A percentile compares a stretch with the other conserved stretches of the same genome.
Evolutionary conservation across 2,113 vertebrate species (phyloP).

Genomic region (Hippoglossus stenolepis): DNA sequence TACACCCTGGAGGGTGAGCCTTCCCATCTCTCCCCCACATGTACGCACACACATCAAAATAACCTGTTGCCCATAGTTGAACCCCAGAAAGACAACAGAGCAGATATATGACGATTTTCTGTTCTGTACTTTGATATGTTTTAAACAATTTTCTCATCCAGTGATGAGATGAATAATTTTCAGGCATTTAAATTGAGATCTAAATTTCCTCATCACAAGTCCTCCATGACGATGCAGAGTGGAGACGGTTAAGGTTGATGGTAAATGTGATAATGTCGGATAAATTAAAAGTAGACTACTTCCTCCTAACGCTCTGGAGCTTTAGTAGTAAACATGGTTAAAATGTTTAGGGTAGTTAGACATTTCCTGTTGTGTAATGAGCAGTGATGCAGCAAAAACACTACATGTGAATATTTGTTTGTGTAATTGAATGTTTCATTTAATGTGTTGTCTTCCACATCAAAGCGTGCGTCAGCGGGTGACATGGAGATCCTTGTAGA

Average conservation of each 20-base stretch:
- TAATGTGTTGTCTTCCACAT: slow-evolving; percentile 15
- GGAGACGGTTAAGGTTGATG: background rate
- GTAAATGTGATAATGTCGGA: too few relatives aligned
- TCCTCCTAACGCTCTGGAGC: background rate
- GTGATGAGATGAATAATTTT: background rate
- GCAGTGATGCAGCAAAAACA: background rate
- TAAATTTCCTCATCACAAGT: background rate
- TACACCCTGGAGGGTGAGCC: slow-evolving; percentile 42
- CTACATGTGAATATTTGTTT: background rate
- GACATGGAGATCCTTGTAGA: slow-evolving; percentile 30
- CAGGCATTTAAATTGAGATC: background rate
- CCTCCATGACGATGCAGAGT: background rate
- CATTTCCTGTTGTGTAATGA: background rate
- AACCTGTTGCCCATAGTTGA: slow-evolving; percentile 45
- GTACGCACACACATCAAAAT: slow-evolving; percentile 17
- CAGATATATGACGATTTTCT: background rate
- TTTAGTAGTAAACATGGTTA: background rate
- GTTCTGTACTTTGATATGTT: background rate
- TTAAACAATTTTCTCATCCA: background rate
- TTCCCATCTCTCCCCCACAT: slow-evolving; percentile 33
- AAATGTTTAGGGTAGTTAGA: background rate
- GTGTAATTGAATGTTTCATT: background rate
- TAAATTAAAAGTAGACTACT: background rate
- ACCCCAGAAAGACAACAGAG: slow-evolving; percentile 35
- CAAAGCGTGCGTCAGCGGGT: slow-evolving; percentile 23